These are phyloP conservation scores for Brachionus sp. DNA, from an alignment of 1,140 invertebrate species.

Conservation along the genomic window DNA sequence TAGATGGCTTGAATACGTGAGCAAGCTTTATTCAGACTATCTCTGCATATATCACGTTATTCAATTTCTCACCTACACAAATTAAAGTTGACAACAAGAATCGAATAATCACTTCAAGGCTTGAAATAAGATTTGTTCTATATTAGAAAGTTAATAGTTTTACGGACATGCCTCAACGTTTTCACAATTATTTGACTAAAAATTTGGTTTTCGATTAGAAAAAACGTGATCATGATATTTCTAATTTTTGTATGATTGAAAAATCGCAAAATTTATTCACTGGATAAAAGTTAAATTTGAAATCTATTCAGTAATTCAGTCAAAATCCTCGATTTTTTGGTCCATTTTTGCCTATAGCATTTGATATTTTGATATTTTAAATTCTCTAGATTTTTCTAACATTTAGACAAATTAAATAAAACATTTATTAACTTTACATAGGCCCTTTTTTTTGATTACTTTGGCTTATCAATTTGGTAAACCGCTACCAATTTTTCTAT, in stretches of 20 bases:
- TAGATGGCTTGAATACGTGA: neutral
- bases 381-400: neutral
- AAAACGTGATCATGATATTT: neutral
- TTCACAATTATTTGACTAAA: neutral
- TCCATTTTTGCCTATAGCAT: neutral
- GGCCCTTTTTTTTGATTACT: neutral
- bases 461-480: neutral
- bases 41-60: neutral
- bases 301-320: neutral
- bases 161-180: neutral
- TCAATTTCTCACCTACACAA: neutral
- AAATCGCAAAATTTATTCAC: neutral
- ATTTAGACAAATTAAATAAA: neutral
- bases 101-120: neutral
- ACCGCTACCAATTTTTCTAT: neutral
- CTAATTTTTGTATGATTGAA: neutral
- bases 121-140: neutral
- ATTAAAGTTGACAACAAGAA: neutral
- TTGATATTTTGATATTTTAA: neutral
- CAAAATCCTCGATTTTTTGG: neutral
- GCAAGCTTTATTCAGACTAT: neutral
- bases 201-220: neutral
- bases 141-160: neutral
- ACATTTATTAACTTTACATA: neutral
- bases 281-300: neutral